Evolutionary conservation across 2,888 invertebrate species (phyloP).

Genomic region (Clepsis dumicolana): DNA sequence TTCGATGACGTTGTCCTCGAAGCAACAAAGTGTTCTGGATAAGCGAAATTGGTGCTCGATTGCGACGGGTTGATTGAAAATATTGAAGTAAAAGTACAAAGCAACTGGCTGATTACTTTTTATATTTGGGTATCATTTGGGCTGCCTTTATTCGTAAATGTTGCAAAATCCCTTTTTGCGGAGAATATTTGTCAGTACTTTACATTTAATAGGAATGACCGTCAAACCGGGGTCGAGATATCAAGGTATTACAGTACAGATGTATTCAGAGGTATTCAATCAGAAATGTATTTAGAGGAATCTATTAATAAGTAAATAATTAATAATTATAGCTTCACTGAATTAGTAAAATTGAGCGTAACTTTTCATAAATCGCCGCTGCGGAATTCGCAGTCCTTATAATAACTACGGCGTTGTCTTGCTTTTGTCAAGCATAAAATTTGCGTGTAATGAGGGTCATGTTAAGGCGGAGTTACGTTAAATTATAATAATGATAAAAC

Average conservation of each 20-base stretch:
- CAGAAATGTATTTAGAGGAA: too few species aligned
- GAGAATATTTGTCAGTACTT: too few species aligned
- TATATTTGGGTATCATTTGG: neutral
- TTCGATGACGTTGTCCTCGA: neutral
- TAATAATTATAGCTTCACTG: too few species aligned
- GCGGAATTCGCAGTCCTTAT: neutral
- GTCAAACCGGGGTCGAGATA: too few species aligned
- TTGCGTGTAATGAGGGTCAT: constrained; percentile 25
- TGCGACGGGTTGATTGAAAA: neutral
- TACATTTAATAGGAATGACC: too few species aligned
- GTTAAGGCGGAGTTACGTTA: constrained; percentile 11
- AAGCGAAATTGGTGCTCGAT: constrained; percentile 2
- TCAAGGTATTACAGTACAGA: too few species aligned
- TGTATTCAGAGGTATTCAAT: too few species aligned
- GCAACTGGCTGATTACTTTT: neutral
- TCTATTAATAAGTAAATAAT: too few species aligned
- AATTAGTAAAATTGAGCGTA: neutral
- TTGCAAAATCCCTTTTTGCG: too few species aligned
- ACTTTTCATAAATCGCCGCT: neutral
- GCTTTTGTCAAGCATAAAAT: constrained; percentile 18
- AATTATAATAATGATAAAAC: constrained; percentile 30
- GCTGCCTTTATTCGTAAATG: too few species aligned
- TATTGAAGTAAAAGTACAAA: neutral
- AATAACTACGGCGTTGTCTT: neutral
- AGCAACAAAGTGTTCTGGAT: constrained; percentile 1